Percentiles rank a stretch among this genome's conserved stretches.
phyloP scores from a whole-genome alignment of 2,797 vertebrate genomes.

The Brotula barbata region DNA sequence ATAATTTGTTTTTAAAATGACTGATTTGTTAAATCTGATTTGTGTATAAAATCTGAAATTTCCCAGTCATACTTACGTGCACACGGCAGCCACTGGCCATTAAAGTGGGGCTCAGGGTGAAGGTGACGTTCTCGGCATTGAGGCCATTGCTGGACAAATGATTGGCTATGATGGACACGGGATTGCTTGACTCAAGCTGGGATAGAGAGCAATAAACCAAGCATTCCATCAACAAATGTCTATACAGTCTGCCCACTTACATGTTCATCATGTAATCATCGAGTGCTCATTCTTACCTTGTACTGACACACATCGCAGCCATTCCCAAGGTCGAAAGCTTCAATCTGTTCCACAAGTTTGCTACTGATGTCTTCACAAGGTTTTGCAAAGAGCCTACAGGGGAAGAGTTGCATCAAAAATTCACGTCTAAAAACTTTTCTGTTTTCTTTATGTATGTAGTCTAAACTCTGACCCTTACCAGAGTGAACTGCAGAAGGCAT shows the following conservation, averaged over 20 bases:
- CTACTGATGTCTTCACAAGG: slow-evolving; percentile 23
- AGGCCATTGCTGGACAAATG: slow-evolving; percentile 11
- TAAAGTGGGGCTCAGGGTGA: slow-evolving; percentile 12
- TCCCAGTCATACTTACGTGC: slow-evolving; percentile 7
- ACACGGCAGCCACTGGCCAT: slow-evolving; percentile 25
- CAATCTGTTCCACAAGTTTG: slow-evolving; percentile 37
- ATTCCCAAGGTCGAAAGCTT: slow-evolving; percentile 18
- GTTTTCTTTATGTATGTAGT: too few relatives aligned
- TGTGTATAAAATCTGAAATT: too few relatives aligned
- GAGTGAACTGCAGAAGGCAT: slow-evolving; percentile 28
- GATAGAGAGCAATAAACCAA: background rate
- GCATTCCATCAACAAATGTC: background rate
- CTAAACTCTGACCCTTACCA: slow-evolving; percentile 34
- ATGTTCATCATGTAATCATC: background rate
- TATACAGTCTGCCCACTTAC: background rate
- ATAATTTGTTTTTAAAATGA: too few relatives aligned
- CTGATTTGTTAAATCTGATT: too few relatives aligned
- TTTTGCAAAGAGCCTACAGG: slow-evolving; percentile 28
- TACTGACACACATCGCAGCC: slow-evolving; percentile 27
- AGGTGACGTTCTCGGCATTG: slow-evolving; percentile 9
- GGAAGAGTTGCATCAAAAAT: background rate
- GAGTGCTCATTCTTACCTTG: background rate
- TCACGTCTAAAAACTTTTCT: too few relatives aligned
- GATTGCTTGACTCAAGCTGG: slow-evolving; percentile 24
- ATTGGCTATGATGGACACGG: slow-evolving; percentile 1